Percentiles rank a stretch among this genome's conserved stretches.
phyloP scores from a whole-genome alignment of 2,888 invertebrate species.

The Tholera decimalis region DNA sequence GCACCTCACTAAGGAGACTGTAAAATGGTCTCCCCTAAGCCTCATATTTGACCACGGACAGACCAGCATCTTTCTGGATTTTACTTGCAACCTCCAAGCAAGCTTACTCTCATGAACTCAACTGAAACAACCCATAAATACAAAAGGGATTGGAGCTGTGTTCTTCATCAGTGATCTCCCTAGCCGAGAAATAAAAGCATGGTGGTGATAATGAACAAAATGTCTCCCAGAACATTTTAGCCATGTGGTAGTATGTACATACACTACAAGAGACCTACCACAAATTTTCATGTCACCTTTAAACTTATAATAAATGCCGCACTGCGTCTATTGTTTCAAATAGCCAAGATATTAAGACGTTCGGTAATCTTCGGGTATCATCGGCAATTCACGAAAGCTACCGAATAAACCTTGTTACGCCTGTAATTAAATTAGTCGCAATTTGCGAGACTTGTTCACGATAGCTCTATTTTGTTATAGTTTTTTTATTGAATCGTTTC shows the following conservation, averaged over 20 bases:
- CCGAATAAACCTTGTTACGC: slow-evolving; percentile 52
- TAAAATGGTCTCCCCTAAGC: no score
- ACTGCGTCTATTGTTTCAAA: slow-evolving; percentile 35
- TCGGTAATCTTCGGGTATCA: slow-evolving; percentile 33
- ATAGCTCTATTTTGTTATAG: slow-evolving; percentile 45
- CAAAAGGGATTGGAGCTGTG: not conserved
- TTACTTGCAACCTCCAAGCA: no score
- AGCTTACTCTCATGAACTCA: no score
- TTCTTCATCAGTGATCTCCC: not conserved
- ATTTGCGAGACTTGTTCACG: slow-evolving; percentile 49
- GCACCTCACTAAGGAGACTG: no score
- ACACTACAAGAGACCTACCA: no score
- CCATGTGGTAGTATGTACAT: no score
- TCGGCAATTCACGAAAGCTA: slow-evolving; percentile 45
- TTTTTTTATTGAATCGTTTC: slow-evolving; percentile 40
- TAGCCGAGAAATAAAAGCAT: not conserved
- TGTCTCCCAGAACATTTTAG: not conserved
- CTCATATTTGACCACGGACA: no score
- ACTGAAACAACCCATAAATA: no score
- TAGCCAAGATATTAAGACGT: slow-evolving; percentile 24
- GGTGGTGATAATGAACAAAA: not conserved
- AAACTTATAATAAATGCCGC: slow-evolving; percentile 13
- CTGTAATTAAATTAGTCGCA: slow-evolving; percentile 56
- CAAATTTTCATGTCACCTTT: not conserved
- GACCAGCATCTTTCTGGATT: no score